Percentiles rank a stretch among this genome's conserved stretches.
Evolutionary conservation across 2,888 invertebrate species (phyloP).

Genomic region (Axea sp.): DNA sequence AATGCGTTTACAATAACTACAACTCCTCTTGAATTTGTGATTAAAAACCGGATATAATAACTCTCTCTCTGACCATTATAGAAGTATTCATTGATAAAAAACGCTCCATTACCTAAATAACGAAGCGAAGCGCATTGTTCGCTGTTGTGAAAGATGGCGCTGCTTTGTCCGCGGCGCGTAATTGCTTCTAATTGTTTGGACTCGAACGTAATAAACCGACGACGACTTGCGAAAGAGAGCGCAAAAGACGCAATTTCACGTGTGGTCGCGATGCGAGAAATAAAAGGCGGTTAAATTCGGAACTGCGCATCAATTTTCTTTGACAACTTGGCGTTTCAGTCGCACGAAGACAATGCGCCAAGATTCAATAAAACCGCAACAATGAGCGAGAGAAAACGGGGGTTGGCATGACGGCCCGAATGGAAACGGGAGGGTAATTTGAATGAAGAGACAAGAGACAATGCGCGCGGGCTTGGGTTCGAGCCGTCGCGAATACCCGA

Average conservation of each 20-base stretch:
- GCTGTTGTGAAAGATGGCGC: conserved; percentile 11
- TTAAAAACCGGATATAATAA: no score
- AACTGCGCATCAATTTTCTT: conserved; percentile 63
- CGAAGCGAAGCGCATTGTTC: conserved; percentile 26
- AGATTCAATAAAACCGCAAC: conserved; percentile 79
- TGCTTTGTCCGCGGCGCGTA: conserved; percentile 17
- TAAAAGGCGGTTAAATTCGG: conserved; percentile 27
- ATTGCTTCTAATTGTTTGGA: conserved; percentile 29
- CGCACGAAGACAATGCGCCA: conserved; percentile 73
- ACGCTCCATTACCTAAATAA: conserved; percentile 15
- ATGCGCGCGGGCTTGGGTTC: conserved; percentile 72
- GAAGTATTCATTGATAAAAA: no score
- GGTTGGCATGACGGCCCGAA: conserved; percentile 55
- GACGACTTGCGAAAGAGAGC: conserved; percentile 16
- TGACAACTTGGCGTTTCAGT: conserved; percentile 67
- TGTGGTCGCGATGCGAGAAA: conserved; percentile 21
- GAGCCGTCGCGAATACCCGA: conserved; percentile 63
- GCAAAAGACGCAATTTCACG: conserved; percentile 22
- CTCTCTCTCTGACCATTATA: no score
- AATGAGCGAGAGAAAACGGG: conserved; percentile 74
- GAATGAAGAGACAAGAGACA: conserved; percentile 79
- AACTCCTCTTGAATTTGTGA: no score
- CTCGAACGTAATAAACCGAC: conserved; percentile 26
- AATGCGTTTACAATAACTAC: no score
- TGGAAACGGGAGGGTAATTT: conserved; percentile 74